A percentile compares a stretch with the other conserved stretches of the same genome.
phyloP scores from a whole-genome alignment of 2,888 invertebrate genomes.

The Fragum fragum region DNA sequence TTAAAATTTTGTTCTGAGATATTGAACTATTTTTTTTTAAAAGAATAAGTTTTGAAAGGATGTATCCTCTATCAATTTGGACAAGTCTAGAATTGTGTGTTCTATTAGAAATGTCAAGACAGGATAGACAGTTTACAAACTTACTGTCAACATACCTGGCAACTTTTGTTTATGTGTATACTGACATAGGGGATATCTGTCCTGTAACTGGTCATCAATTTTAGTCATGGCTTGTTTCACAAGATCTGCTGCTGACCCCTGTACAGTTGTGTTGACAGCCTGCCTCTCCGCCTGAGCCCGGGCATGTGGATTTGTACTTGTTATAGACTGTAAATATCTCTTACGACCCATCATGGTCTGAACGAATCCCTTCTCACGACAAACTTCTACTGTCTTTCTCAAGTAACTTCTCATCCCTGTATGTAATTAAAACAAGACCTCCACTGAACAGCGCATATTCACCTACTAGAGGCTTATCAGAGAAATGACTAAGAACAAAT shows the following conservation, averaged over 20 bases:
- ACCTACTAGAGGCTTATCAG: too few relatives aligned
- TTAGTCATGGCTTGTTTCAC: conserved; percentile 96
- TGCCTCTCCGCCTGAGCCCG: conserved; percentile 93
- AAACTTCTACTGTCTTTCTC: conserved; percentile 89
- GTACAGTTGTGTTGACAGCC: conserved; percentile 97
- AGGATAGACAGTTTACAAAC: too few relatives aligned
- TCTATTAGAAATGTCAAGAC: too few relatives aligned
- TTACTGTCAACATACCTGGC: conserved; percentile 44
- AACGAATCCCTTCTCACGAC: conserved; percentile 92
- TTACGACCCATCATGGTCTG: conserved; percentile 94
- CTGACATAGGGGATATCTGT: conserved; percentile 86
- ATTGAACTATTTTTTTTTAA: too few relatives aligned
- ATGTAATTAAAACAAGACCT: too few relatives aligned
- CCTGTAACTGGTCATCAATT: conserved; percentile 90
- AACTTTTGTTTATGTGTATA: conserved; percentile 71
- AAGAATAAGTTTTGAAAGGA: too few relatives aligned
- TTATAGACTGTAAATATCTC: conserved; percentile 91
- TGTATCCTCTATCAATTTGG: too few relatives aligned
- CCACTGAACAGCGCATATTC: too few relatives aligned
- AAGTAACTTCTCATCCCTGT: conserved; percentile 90
- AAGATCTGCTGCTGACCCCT: conserved; percentile 98
- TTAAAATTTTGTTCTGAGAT: too few relatives aligned
- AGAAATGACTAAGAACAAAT: too few relatives aligned
- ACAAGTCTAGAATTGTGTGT: too few relatives aligned
- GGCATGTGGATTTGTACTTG: conserved; percentile 90